phyloP scores from a whole-genome alignment of 2,797 vertebrate genomes.

The Xenops minutus region DNA sequence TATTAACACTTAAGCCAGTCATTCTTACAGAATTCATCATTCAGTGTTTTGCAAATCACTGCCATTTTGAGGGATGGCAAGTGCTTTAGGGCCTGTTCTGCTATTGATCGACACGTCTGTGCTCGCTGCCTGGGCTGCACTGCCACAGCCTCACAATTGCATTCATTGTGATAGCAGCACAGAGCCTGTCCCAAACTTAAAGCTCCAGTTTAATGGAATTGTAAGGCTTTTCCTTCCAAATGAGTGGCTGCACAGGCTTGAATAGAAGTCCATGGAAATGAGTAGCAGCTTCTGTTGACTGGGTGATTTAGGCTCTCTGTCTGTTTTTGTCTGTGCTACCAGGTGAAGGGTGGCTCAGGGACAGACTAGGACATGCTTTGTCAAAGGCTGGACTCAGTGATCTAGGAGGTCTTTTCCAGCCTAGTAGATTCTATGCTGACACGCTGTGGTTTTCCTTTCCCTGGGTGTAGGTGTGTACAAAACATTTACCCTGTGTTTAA shows the following conservation, averaged over 20 bases:
- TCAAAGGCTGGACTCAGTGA: too few species aligned
- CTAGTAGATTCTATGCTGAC: background rate
- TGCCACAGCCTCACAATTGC: background rate
- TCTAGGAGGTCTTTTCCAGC: too few species aligned
- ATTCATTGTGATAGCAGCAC: background rate
- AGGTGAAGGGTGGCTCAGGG: background rate
- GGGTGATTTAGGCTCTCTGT: background rate
- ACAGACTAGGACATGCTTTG: background rate
- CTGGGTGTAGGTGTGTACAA: background rate
- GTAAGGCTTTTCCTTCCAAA: background rate
- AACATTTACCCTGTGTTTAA: background rate
- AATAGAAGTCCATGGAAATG: background rate
- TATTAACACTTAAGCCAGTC: background rate
- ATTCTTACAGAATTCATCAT: background rate
- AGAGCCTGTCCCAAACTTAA: background rate
- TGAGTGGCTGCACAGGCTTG: background rate
- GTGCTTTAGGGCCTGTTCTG: background rate
- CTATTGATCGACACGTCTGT: background rate
- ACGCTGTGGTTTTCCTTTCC: background rate
- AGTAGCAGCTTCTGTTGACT: background rate
- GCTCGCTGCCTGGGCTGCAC: background rate
- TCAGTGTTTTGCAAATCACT: slow-evolving; percentile 20
- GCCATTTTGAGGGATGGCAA: slow-evolving; percentile 33
- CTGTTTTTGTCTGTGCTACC: background rate
- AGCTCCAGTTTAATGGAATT: background rate